Conservation (phyloP, 2,888 invertebrate genomes). For the Ochlodes sylvanus region DNA sequence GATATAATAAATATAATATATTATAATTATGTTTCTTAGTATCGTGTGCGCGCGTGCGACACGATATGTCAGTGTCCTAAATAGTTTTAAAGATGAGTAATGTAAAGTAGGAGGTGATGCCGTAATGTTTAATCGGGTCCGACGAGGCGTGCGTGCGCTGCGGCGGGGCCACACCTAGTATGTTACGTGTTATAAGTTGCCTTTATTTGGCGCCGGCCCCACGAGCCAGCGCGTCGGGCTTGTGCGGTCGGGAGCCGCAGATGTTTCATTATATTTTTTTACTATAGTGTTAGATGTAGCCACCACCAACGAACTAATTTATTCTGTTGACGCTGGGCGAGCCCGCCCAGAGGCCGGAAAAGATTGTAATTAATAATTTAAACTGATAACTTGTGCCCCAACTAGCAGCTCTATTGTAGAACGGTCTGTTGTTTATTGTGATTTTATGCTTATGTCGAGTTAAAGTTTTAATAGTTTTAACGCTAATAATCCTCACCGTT, state of each 20-base stretch:
- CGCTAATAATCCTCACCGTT: slow-evolving; percentile 34
- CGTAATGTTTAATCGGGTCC: slow-evolving; percentile 10
- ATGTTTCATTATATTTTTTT: slow-evolving; percentile 37
- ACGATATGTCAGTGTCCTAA: slow-evolving; percentile 14
- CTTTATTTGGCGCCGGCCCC: slow-evolving; percentile 13
- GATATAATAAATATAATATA: not conserved
- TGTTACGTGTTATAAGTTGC: slow-evolving; percentile 32
- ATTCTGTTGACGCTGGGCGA: slow-evolving; percentile 25
- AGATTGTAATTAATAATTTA: slow-evolving; percentile 24
- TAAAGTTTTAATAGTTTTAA: slow-evolving; percentile 24
- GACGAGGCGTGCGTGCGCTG: not conserved
- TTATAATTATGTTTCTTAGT: slow-evolving; percentile 22
- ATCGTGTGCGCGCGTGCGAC: not conserved
- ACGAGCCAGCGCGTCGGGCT: not conserved
- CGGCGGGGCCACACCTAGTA: slow-evolving; percentile 20
- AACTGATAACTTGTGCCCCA: slow-evolving; percentile 14
- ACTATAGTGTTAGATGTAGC: slow-evolving; percentile 32
- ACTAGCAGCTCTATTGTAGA: not conserved
- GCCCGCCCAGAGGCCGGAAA: slow-evolving; percentile 10
- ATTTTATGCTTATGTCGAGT: slow-evolving; percentile 27
- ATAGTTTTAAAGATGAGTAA: slow-evolving; percentile 20
- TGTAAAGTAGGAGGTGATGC: slow-evolving; percentile 12
- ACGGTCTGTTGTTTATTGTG: slow-evolving; percentile 35
- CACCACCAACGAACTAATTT: slow-evolving; percentile 34
- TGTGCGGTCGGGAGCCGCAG: slow-evolving; percentile 25